Evolutionary conservation across 2,797 vertebrate genomes (phyloP), one percentile per base, ranked within the genome.

Genomic region (Rhinatrema bivittatum): DNA sequence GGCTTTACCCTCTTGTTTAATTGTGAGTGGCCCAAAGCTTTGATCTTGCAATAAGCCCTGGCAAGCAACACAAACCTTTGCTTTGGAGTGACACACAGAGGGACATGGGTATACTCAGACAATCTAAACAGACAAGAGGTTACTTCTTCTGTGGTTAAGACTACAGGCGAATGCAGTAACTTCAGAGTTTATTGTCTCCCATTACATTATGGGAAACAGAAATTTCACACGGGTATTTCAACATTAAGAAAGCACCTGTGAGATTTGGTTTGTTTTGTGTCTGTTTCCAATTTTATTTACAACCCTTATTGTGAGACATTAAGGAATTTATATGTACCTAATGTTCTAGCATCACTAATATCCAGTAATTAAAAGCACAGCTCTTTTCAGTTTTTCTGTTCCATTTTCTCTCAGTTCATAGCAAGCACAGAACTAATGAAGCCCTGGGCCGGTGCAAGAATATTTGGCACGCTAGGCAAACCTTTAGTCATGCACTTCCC

Each of bases 1-100:
- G 87, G 86, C 84, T 86, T 87, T 87, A 53, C 86, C 81, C 76
- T 73, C 70, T 67, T 84, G 82, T 87, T 87, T 89, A 81, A 79
- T 81, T 81, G 81, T 80, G 82, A 72, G 81, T 82, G 85, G 81
- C 67, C 65, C 29, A 13, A 61, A 29, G 76, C 91, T 96, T 97
- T 98, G 93, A 94, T 93, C 90, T 95, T 27, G 13, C 5, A 2
- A 19, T 32, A 65, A 72, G 62, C 70, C 63, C 69, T 27, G 36
- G 53, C 47, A 23, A 39, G 61, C 65, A 54, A 64, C 60, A 56
- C 74, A 80, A 73, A 70, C 76, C 74, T 81, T 73, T 58, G 70
- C 76, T 78, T 66, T 73, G 59, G 62, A 69, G 61, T 9, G 57
- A 67, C 59, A 51, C 55, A 35, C 39, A 50, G 44, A 42, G 53